Conservation (phyloP, 2,113 vertebrate species). For the Smithornis capensis region DNA sequence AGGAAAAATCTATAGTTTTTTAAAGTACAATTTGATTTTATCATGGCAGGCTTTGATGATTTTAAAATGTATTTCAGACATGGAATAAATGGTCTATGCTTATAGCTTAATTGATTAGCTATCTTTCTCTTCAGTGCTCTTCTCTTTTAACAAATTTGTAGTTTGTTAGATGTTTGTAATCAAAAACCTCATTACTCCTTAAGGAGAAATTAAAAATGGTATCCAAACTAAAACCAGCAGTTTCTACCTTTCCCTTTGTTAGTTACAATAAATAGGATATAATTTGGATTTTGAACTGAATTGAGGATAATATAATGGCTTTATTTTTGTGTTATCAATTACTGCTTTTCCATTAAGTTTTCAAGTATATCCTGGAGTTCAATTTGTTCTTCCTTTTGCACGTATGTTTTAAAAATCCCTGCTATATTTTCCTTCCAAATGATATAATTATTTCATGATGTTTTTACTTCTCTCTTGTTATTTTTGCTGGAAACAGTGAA, state of each 20-base stretch:
- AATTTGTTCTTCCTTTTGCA: slow-evolving; percentile 31
- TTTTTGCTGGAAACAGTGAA: slow-evolving; percentile 45
- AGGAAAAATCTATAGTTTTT: background rate
- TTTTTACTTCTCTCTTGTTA: slow-evolving; percentile 28
- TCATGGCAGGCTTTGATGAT: background rate
- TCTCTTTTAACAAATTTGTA: background rate
- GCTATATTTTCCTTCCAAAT: slow-evolving; percentile 35
- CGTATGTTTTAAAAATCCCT: slow-evolving; percentile 1
- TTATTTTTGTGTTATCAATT: background rate
- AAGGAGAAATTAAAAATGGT: background rate
- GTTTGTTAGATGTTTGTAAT: background rate
- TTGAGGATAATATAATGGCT: background rate
- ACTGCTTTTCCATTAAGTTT: background rate
- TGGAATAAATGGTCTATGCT: background rate
- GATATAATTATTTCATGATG: slow-evolving; percentile 57
- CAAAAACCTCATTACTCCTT: background rate
- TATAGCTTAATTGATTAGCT: background rate
- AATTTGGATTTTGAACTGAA: background rate
- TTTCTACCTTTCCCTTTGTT: background rate
- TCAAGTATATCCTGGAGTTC: background rate
- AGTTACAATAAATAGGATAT: background rate
- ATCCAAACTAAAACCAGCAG: background rate
- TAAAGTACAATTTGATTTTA: background rate
- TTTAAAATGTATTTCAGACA: background rate
- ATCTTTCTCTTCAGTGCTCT: background rate